Percentiles rank a stretch among this genome's conserved stretches.
These are phyloP conservation scores for Halcyon chelicuti DNA, from an alignment of 2,797 vertebrate species.

Conservation along the genomic window DNA sequence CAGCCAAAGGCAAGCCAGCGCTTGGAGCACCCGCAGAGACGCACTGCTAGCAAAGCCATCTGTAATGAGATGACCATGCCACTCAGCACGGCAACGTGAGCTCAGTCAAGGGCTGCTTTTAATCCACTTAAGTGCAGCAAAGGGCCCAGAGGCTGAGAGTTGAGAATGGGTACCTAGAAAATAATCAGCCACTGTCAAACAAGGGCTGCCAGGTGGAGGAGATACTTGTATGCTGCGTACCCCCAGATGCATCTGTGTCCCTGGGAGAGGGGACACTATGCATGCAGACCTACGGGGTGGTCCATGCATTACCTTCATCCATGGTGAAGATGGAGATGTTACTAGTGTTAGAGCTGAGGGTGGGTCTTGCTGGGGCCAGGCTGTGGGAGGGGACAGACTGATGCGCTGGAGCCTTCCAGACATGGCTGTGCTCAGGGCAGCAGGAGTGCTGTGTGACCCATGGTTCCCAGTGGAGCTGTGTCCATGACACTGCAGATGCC, in stretches of 20 bases:
- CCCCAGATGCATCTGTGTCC: neutral
- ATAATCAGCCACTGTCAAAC: neutral
- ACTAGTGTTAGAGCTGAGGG: neutral
- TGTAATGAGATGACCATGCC: constrained; percentile 52
- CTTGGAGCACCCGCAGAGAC: constrained; percentile 32
- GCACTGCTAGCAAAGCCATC: constrained; percentile 2
- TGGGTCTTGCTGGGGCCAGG: neutral
- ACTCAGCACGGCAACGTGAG: neutral
- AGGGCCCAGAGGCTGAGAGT: neutral
- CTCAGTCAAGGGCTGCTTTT: constrained; percentile 35
- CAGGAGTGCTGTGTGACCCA: neutral
- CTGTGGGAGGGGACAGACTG: neutral
- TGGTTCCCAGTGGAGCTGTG: neutral
- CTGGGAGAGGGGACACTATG: neutral
- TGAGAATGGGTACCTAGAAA: neutral
- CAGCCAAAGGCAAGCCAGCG: constrained; percentile 58
- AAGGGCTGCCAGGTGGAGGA: neutral
- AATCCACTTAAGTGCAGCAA: neutral
- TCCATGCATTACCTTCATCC: neutral
- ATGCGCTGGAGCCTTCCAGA: neutral
- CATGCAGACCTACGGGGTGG: fast-evolving
- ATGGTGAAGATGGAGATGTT: neutral
- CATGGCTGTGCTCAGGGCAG: neutral
- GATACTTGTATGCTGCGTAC: fast-evolving
- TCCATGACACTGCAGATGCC: fast-evolving